Conservation (phyloP, 2,888 invertebrate species). For the Podotricha telesiphe region DNA sequence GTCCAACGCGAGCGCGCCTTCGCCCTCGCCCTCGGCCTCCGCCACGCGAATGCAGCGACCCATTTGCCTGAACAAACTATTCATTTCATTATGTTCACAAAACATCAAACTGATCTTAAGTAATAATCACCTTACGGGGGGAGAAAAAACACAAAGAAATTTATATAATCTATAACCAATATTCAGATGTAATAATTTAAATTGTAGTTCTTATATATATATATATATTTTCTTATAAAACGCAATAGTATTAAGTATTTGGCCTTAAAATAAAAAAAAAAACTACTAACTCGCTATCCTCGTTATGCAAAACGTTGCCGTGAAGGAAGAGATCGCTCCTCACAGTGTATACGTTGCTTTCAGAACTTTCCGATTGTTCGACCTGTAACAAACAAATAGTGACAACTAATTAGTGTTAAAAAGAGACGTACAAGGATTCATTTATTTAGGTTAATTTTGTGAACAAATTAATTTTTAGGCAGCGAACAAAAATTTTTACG, state of each 20-base stretch:
- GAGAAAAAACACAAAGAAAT: no score
- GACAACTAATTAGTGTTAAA: no score
- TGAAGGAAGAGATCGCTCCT: conserved; percentile 77
- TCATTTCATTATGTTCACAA: neutral
- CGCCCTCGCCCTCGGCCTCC: conserved; percentile 44
- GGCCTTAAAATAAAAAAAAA: neutral
- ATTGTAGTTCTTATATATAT: no score
- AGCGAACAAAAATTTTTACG: no score
- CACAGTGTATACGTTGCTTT: conserved; percentile 69
- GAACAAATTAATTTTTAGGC: no score
- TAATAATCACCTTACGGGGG: no score
- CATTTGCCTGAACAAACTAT: conserved; percentile 45
- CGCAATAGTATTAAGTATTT: neutral
- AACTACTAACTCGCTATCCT: conserved; percentile 79
- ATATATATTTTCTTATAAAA: conserved; percentile 15
- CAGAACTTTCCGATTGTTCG: conserved; percentile 66
- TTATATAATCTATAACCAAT: no score
- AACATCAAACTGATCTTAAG: no score
- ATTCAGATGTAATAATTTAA: no score
- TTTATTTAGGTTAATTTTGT: no score
- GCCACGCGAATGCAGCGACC: conserved; percentile 39
- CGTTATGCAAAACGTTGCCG: conserved; percentile 70
- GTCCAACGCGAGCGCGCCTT: conserved; percentile 50
- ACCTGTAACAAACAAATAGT: conserved; percentile 51
- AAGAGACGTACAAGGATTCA: no score